A percentile compares a stretch with the other conserved stretches of the same genome.
These are phyloP conservation scores for Oreortyx pictus DNA, from an alignment of 2,797 vertebrate species.

Conservation along the genomic window DNA sequence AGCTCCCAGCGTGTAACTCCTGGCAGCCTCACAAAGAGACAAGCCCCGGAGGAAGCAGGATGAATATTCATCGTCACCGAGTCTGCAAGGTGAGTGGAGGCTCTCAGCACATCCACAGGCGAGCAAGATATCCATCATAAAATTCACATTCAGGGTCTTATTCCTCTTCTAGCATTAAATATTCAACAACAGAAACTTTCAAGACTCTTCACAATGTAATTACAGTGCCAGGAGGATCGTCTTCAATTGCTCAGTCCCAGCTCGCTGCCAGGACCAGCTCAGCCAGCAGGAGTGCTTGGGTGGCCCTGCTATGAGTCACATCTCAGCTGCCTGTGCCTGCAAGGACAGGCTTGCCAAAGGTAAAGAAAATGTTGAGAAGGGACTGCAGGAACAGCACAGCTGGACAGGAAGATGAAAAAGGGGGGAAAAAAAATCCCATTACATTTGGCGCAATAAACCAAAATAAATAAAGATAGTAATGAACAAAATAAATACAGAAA, in stretches of 20 bases:
- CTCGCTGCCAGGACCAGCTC: accelerated
- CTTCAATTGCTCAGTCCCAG: background rate
- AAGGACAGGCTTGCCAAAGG: background rate
- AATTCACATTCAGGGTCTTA: slow-evolving; percentile 25
- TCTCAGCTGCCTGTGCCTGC: background rate
- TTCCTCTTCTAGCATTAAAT: slow-evolving; percentile 37
- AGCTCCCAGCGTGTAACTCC: background rate
- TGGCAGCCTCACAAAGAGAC: slow-evolving; percentile 20
- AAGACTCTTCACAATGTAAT: slow-evolving; percentile 29
- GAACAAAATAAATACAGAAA: background rate
- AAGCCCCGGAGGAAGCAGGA: background rate
- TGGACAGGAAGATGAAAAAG: background rate
- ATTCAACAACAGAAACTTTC: slow-evolving; percentile 44
- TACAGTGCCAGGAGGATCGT: background rate
- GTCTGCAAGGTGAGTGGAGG: background rate
- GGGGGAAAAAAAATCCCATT: background rate
- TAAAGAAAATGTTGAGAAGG: background rate
- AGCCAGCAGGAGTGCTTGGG: background rate
- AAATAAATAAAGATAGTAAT: background rate
- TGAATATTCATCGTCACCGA: slow-evolving; percentile 43
- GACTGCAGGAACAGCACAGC: background rate
- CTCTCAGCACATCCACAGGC: background rate
- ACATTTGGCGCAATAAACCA: background rate
- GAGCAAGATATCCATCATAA: slow-evolving; percentile 19
- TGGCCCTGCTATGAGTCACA: background rate